These are phyloP conservation scores for Pantelozetes paolii DNA, from an alignment of 2,888 invertebrate species.

Conservation along the genomic window DNA sequence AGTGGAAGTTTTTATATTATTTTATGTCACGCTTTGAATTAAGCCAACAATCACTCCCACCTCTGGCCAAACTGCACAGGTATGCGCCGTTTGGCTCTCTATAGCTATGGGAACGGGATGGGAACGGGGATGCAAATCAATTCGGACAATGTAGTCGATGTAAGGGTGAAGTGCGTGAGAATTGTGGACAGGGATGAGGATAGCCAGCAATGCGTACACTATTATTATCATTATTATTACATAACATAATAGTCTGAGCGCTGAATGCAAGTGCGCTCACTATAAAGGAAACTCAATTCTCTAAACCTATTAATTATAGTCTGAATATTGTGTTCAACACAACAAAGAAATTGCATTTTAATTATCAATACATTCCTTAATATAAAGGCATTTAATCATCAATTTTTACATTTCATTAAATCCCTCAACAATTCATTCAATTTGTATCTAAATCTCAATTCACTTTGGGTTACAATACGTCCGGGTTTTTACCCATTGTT, in stretches of 20 bases:
- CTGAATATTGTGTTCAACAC: not conserved
- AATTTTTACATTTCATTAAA: no score
- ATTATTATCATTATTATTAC: conserved; percentile 25
- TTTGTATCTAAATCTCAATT: no score
- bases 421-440: no score
- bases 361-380: not conserved
- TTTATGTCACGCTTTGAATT: conserved; percentile 31
- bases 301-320: conserved; percentile 6
- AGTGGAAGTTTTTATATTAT: conserved; percentile 6
- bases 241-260: not conserved
- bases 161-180: conserved; percentile 18
- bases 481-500: no score
- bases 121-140: not conserved
- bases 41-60: conserved; percentile 28
- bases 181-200: not conserved
- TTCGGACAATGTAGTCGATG: conserved; percentile 4
- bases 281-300: not conserved
- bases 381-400: no score
- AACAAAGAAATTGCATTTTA: conserved; percentile 25
- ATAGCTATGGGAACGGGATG: not conserved
- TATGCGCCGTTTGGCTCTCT: no score
- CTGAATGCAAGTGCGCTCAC: not conserved
- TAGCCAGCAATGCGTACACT: not conserved
- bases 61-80: no score
- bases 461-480: no score